These are phyloP conservation scores for Siniperca scherzeri DNA, from an alignment of 2,797 vertebrate species.

Conservation along the genomic window DNA sequence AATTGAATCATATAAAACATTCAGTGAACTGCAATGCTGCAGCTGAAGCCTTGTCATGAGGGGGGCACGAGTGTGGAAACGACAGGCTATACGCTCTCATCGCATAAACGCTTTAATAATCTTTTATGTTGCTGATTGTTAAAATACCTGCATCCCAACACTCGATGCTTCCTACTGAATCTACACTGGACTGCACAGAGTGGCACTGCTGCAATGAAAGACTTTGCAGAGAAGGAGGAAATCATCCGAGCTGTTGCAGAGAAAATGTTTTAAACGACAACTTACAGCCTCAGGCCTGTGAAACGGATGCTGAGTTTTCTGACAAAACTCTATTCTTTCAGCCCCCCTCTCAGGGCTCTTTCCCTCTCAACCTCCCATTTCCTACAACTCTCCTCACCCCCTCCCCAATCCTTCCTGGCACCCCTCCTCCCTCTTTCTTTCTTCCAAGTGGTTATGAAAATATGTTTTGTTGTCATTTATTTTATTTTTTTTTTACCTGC, in stretches of 20 bases:
- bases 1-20: conserved; percentile 60
- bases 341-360: conserved; percentile 17
- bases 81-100: conserved; percentile 24
- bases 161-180: conserved; percentile 1
- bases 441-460: conserved; percentile 66
- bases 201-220: conserved; percentile 9
- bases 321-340: conserved; percentile 55
- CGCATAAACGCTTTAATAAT: conserved; percentile 28
- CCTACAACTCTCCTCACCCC: conserved; percentile 19
- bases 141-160: conserved; percentile 32
- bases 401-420: conserved; percentile 24
- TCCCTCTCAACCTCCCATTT: conserved; percentile 22
- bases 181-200: conserved; percentile 37
- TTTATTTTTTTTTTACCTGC: conserved; percentile 63
- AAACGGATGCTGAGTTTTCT: conserved; percentile 67
- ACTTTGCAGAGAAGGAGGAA: conserved; percentile 46
- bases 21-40: conserved; percentile 56
- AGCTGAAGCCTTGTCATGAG: conserved; percentile 28
- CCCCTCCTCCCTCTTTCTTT: background rate
- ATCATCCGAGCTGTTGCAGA: conserved; percentile 45
- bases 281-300: conserved; percentile 61
- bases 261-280: conserved; percentile 71
- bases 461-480: conserved; percentile 65
- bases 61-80: conserved; percentile 14
- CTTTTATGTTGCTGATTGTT: conserved; percentile 38